Conservation (phyloP, 2,888 invertebrate species). For the Cloeon dipterum region DNA sequence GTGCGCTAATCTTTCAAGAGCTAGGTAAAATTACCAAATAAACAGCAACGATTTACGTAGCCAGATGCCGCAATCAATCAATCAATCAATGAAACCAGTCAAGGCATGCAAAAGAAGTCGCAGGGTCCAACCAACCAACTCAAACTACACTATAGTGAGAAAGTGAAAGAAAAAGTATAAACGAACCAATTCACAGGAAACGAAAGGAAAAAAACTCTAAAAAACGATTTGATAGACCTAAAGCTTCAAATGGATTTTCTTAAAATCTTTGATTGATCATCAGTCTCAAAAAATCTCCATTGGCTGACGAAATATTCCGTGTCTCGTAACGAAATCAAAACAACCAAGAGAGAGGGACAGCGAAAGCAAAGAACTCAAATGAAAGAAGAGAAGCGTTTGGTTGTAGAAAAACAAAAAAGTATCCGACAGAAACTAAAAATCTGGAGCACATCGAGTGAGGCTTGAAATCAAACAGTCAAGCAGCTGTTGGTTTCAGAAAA, state of each 20-base stretch:
- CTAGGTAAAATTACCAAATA: too few relatives aligned
- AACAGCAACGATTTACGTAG: too few relatives aligned
- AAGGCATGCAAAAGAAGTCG: too few relatives aligned
- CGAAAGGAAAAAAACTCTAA: background rate
- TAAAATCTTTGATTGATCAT: too few relatives aligned
- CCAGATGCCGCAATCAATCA: too few relatives aligned
- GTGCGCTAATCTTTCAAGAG: too few relatives aligned
- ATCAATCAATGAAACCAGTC: too few relatives aligned
- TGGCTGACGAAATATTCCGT: too few relatives aligned
- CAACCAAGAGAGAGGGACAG: constrained; percentile 1
- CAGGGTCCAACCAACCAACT: background rate
- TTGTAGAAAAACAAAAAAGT: constrained; percentile 1
- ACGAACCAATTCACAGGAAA: background rate
- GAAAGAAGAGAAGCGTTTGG: too few relatives aligned
- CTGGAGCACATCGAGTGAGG: constrained; percentile 6
- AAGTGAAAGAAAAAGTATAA: background rate
- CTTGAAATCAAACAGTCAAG: constrained; percentile 10
- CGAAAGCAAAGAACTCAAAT: background rate
- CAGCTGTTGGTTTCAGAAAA: constrained; percentile 40
- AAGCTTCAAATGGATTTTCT: constrained; percentile 2
- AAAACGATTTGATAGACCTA: background rate
- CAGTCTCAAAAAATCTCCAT: too few relatives aligned
- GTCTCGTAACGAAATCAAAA: background rate
- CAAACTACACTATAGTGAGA: background rate
- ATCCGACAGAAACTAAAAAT: constrained; percentile 6